Evolutionary conservation across 2,888 invertebrate genomes (phyloP).

Genomic region (Cremastinae sp.): DNA sequence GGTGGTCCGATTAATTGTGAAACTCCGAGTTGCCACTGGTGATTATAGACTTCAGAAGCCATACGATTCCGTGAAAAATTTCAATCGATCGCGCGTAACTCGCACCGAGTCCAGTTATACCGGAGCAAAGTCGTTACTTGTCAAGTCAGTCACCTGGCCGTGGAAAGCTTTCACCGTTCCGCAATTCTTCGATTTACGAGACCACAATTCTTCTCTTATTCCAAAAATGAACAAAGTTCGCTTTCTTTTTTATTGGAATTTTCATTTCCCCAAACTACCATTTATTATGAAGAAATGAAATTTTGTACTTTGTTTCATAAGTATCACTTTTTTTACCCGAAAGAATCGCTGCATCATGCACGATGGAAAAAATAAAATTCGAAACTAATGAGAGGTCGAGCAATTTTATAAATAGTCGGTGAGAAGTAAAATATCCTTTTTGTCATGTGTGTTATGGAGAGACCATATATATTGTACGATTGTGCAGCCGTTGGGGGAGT

Average conservation of each 20-base stretch:
- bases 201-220: not conserved
- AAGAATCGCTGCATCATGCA: too few species aligned
- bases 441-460: not conserved
- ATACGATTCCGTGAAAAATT: constrained; percentile 1
- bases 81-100: constrained; percentile 8
- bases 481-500: constrained; percentile 19
- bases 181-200: not conserved
- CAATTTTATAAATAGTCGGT: constrained; percentile 32
- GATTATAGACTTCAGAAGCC: not conserved
- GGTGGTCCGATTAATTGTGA: constrained; percentile 31
- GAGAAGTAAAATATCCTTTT: not conserved
- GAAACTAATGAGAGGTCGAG: too few species aligned
- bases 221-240: too few species aligned
- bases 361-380: too few species aligned
- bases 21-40: not conserved
- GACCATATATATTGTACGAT: constrained; percentile 31
- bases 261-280: too few species aligned
- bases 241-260: too few species aligned
- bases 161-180: constrained; percentile 30
- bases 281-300: too few species aligned
- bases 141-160: constrained; percentile 44
- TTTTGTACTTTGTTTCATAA: too few species aligned
- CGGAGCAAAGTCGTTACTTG: constrained; percentile 37
- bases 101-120: constrained; percentile 13
- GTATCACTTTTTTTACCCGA: too few species aligned